A percentile compares a stretch with the other conserved stretches of the same genome.
These are phyloP conservation scores for Mesoligia furuncula DNA, from an alignment of 2,888 invertebrate species.

Conservation along the genomic window DNA sequence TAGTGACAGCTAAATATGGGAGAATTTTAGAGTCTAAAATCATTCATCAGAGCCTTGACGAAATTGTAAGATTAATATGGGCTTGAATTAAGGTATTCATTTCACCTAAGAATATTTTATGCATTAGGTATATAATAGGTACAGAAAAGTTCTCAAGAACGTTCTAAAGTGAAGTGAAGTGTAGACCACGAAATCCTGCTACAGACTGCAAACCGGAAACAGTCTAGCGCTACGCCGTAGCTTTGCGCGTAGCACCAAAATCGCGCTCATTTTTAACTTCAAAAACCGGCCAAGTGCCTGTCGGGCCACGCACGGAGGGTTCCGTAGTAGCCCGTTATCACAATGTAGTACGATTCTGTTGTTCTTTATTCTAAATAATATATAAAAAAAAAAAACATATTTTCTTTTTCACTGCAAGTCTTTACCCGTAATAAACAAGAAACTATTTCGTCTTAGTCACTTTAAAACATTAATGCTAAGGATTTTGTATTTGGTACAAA, in stretches of 20 bases:
- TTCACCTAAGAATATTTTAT: not conserved
- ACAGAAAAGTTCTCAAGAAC: not conserved
- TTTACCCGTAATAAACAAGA: too few species aligned
- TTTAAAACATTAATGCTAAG: too few species aligned
- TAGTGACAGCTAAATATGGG: not conserved
- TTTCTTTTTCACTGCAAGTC: too few species aligned
- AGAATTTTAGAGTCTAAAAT: not conserved
- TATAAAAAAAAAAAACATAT: too few species aligned
- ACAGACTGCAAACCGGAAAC: not conserved
- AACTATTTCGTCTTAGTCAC: too few species aligned
- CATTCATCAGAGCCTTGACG: not conserved
- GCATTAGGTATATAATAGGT: too few species aligned
- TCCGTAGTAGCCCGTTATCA: too few species aligned
- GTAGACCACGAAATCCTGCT: not conserved
- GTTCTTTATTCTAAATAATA: too few species aligned
- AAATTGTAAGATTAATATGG: not conserved
- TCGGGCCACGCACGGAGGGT: too few species aligned
- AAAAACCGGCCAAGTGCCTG: too few species aligned
- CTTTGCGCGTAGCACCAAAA: constrained; percentile 7
- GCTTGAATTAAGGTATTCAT: not conserved
- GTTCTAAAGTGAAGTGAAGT: not conserved
- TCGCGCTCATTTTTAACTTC: not conserved
- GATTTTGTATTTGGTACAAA: too few species aligned
- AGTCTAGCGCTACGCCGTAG: constrained; percentile 9
- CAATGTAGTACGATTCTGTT: too few species aligned